These are phyloP conservation scores for Drosophila stalkeri DNA, from an alignment of 2,888 invertebrate species.

Conservation along the genomic window DNA sequence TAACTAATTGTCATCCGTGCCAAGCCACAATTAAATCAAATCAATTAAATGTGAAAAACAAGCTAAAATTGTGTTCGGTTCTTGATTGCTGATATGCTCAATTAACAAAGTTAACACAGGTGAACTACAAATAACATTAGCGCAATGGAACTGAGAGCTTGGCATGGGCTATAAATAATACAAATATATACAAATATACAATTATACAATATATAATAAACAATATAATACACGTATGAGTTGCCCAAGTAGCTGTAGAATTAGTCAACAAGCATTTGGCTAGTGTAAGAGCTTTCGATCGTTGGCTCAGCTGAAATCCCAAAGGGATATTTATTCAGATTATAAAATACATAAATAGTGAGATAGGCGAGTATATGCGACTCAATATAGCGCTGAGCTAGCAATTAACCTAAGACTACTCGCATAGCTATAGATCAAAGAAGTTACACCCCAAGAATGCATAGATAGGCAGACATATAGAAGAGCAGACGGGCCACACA, in stretches of 20 bases:
- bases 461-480: too few species aligned
- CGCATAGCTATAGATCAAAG: too few species aligned
- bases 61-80: neutral
- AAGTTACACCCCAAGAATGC: too few species aligned
- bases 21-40: neutral
- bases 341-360: too few species aligned
- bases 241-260: neutral
- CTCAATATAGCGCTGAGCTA: neutral
- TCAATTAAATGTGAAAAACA: conserved; percentile 3
- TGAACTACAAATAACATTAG: neutral
- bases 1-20: conserved; percentile 6
- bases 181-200: neutral
- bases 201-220: neutral
- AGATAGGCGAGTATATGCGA: neutral
- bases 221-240: neutral
- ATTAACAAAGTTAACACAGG: neutral
- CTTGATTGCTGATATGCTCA: neutral
- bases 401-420: too few species aligned
- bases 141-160: neutral
- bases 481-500: too few species aligned
- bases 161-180: neutral
- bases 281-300: too few species aligned
- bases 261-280: too few species aligned
- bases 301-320: too few species aligned
- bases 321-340: too few species aligned